Evolutionary conservation across 2,113 vertebrate species (phyloP).

Genomic region (Anguilla rostrata): DNA sequence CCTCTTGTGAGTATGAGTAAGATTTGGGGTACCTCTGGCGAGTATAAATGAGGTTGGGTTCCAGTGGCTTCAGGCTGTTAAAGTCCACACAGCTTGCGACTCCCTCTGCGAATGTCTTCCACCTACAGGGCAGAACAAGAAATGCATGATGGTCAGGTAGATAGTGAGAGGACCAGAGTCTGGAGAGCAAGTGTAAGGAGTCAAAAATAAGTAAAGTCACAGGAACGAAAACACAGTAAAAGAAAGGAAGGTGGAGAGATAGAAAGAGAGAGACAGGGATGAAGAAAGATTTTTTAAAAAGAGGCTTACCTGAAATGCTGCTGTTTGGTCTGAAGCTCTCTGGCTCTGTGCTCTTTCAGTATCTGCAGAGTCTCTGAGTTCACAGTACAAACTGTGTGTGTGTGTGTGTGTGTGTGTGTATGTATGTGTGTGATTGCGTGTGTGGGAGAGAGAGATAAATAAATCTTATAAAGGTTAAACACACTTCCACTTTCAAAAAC

Average conservation of each 20-base stretch:
- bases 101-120: slow-evolving; percentile 48
- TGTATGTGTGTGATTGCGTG: too few species aligned
- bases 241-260: not conserved
- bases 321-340: slow-evolving; percentile 52
- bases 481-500: too few species aligned
- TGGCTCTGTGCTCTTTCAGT: slow-evolving; percentile 54
- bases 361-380: slow-evolving; percentile 49
- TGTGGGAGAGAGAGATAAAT: too few species aligned
- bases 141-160: not conserved
- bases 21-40: slow-evolving; percentile 45
- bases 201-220: not conserved
- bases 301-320: slow-evolving; percentile 50
- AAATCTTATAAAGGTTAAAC: too few species aligned
- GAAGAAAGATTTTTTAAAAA: not conserved
- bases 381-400: slow-evolving; percentile 51
- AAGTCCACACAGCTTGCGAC: slow-evolving; percentile 53
- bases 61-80: slow-evolving; percentile 43
- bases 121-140: slow-evolving; percentile 38
- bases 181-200: not conserved
- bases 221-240: not conserved
- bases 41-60: slow-evolving; percentile 55
- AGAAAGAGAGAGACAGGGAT: not conserved
- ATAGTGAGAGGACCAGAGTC: not conserved
- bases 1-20: too few species aligned
- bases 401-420: too few species aligned